Evolutionary conservation across 2,113 vertebrate species (phyloP), one percentile per base, ranked within the genome.

Genomic region (Furnarius figulus): DNA sequence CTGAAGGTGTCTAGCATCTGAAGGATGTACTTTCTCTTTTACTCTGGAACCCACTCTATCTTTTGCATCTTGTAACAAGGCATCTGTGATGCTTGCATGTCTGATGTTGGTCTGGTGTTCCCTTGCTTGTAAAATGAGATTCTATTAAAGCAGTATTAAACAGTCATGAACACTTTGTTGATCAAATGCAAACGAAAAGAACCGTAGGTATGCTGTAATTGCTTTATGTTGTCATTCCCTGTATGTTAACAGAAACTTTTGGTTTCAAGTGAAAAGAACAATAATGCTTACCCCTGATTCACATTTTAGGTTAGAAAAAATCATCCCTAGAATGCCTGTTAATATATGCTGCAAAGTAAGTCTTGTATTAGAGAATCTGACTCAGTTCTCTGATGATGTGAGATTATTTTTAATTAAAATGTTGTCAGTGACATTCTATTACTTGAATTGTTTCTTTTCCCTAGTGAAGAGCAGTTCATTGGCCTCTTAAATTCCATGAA

Each of bases 341-440:
- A 90, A 68, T 70, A 19, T 33, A 24, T 79, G 25, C 31, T 63
- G 49, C 22, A 30, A 78, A 87, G 15, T 81, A 75, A 35, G 56
- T 75, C 56, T 33, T 68, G 7, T 66, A 9, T 83, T 84, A 81
- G n/a, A 67, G 23, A 95, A 77, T 53, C 5, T 20, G 56, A 14
- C 47, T 78, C 25, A 49, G 33, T 73, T 92, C 65, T 92, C 68
- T 81, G 63, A 58, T 73, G 9, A 42, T 39, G 17, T 59, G 71
- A 84, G 59, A 72, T 93, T 84, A 77, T 87, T 87, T 89, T 94
- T 86, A 87, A 92, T 91, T 91, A 86, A 86, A 88, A 75, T 59
- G 4, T 67, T 89, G 73, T 80, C 47, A 59, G 22, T 53, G 46
- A 13, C 40, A 40, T 40, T 40, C 28, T 83, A 2, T 77, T 86